A percentile compares a stretch with the other conserved stretches of the same genome.
phyloP scores from a whole-genome alignment of 2,888 invertebrate genomes.

The Lepeophtheirus nordmannii region DNA sequence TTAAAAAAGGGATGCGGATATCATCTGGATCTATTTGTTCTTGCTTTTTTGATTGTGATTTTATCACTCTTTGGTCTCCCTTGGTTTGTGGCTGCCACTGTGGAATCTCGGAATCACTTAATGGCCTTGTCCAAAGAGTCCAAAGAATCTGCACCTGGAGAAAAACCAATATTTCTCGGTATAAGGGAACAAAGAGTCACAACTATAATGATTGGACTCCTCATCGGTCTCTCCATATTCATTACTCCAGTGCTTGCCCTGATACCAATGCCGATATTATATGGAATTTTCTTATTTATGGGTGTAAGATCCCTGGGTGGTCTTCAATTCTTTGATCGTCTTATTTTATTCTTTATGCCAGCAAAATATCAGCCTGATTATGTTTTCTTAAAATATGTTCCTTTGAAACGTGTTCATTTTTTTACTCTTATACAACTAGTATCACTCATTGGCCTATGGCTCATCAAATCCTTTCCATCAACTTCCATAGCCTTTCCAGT shows the following conservation, averaged over 20 bases:
- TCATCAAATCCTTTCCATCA: slow-evolving; percentile 39
- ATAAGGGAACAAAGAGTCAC: slow-evolving; percentile 42
- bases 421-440: slow-evolving; percentile 42
- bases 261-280: slow-evolving; percentile 92
- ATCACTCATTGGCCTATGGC: slow-evolving; percentile 37
- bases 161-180: slow-evolving; percentile 38
- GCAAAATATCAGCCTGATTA: slow-evolving; percentile 46
- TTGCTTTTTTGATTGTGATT: slow-evolving; percentile 36
- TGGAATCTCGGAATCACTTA: slow-evolving; percentile 38
- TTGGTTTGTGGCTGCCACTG: slow-evolving; percentile 41
- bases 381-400: slow-evolving; percentile 79
- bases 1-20: slow-evolving; percentile 41
- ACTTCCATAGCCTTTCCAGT: slow-evolving; percentile 47
- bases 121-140: slow-evolving; percentile 37
- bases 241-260: slow-evolving; percentile 41
- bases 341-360: slow-evolving; percentile 43
- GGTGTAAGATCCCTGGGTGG: slow-evolving; percentile 84
- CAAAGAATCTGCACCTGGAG: slow-evolving; percentile 38
- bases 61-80: slow-evolving; percentile 39
- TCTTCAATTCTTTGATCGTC: slow-evolving; percentile 42
- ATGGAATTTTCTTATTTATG: slow-evolving; percentile 96
- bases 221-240: slow-evolving; percentile 42
- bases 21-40: slow-evolving; percentile 38
- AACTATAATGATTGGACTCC: slow-evolving; percentile 39
- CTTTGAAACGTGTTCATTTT: slow-evolving; percentile 39